These are phyloP conservation scores for Collichthys lucidus DNA, from an alignment of 2,113 vertebrate species.

Conservation along the genomic window DNA sequence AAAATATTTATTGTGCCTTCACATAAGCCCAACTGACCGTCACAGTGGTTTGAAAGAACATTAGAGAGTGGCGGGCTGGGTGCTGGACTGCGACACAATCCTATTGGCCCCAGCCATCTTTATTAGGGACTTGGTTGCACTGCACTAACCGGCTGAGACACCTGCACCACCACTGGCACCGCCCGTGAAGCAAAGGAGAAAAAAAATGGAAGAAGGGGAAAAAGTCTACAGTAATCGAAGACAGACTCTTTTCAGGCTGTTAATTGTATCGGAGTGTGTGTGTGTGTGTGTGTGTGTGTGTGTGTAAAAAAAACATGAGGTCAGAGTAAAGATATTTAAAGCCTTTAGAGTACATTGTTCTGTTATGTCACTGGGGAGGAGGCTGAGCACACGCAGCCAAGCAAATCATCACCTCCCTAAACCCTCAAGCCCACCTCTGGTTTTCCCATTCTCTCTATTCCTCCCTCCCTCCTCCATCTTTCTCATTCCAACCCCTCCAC, in stretches of 20 bases:
- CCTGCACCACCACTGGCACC: conserved; percentile 54
- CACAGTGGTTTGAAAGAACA: conserved; percentile 75
- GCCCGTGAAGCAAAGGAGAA: conserved; percentile 17
- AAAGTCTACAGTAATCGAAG: conserved; percentile 49
- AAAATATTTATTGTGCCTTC: conserved; percentile 84
- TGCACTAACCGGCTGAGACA: conserved; percentile 65
- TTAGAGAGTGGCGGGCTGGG: conserved; percentile 62
- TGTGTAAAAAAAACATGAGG: conserved; percentile 70
- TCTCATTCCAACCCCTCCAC: conserved; percentile 47
- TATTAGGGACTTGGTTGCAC: conserved; percentile 62
- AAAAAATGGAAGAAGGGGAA: conserved; percentile 32
- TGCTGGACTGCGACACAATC: conserved; percentile 58
- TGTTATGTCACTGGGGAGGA: conserved; percentile 74
- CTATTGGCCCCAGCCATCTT: conserved; percentile 70
- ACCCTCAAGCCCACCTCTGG: conserved; percentile 70
- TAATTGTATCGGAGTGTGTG: conserved; percentile 33
- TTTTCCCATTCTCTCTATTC: conserved; percentile 61
- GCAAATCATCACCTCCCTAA: conserved; percentile 74
- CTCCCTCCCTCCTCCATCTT: conserved; percentile 15
- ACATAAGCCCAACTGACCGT: conserved; percentile 76
- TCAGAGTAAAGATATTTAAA: conserved; percentile 81
- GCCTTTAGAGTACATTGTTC: conserved; percentile 78
- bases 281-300: conserved; percentile 44
- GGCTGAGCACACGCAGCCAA: conserved; percentile 68
- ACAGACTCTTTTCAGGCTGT: conserved; percentile 55